These are phyloP conservation scores for Catharus bicknelli DNA, from an alignment of 2,113 vertebrate genomes.

Conservation along the genomic window DNA sequence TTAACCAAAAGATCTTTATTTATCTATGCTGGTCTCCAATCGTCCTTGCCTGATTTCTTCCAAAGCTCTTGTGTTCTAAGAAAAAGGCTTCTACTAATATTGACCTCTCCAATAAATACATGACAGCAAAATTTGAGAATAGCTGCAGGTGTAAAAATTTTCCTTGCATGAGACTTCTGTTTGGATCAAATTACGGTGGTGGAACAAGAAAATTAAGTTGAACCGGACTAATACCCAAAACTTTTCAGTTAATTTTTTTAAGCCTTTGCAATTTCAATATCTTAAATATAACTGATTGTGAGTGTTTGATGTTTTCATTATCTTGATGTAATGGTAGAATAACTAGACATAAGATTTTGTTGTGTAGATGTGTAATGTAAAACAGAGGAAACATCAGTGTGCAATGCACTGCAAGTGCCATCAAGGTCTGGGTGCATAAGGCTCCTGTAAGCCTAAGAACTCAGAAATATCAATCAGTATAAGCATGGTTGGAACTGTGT, in stretches of 20 bases:
- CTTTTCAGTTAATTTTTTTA: not conserved
- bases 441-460: not conserved
- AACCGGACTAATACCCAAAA: not conserved
- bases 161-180: not conserved
- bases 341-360: not conserved
- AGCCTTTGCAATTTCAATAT: not conserved
- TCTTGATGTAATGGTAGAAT: not conserved
- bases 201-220: not conserved
- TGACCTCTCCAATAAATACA: not conserved
- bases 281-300: not conserved
- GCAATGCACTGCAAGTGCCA: fast-evolving
- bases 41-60: not conserved
- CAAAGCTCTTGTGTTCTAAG: not conserved
- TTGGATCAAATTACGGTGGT: not conserved
- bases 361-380: not conserved
- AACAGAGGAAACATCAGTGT: not conserved
- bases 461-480: not conserved
- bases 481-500: not conserved
- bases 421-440: not conserved
- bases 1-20: not conserved
- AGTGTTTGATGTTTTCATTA: not conserved
- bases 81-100: not conserved
- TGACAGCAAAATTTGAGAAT: not conserved
- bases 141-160: not conserved
- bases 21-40: fast-evolving